Evolutionary conservation across 2,888 invertebrate species (phyloP).

Genomic region (Melanostoma mellinum): DNA sequence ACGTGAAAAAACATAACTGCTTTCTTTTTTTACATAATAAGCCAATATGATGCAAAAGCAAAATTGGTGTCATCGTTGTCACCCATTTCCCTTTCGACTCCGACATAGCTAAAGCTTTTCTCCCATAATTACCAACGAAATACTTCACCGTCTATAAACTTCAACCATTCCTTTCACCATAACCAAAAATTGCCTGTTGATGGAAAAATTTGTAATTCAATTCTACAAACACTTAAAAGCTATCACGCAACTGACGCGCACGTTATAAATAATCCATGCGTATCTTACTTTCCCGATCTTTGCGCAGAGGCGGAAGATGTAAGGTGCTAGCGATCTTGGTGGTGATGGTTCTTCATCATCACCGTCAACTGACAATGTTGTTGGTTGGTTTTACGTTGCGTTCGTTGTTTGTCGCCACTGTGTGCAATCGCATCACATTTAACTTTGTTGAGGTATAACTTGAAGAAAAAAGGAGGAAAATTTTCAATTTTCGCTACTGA

Average conservation of each 20-base stretch:
- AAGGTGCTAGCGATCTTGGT: conserved; percentile 52
- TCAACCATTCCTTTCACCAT: conserved; percentile 13
- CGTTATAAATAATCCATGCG: conserved; percentile 62
- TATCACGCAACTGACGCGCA: conserved; percentile 61
- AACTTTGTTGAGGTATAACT: neutral
- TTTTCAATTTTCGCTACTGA: conserved; percentile 64
- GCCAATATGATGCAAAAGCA: too few relatives aligned
- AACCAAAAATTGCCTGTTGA: conserved; percentile 22
- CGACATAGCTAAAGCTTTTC: too few relatives aligned
- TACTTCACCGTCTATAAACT: neutral
- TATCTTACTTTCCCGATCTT: conserved; percentile 55
- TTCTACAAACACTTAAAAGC: conserved; percentile 20
- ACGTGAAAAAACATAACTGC: too few relatives aligned
- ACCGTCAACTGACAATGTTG: conserved; percentile 17
- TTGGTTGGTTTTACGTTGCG: conserved; percentile 5
- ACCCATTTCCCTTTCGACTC: too few relatives aligned
- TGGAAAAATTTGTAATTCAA: conserved; percentile 65
- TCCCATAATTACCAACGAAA: neutral
- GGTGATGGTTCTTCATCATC: conserved; percentile 67
- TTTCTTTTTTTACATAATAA: too few relatives aligned
- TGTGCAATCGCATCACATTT: conserved; percentile 4
- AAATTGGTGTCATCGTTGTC: too few relatives aligned
- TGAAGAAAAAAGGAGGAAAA: conserved; percentile 58
- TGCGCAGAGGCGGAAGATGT: conserved; percentile 64
- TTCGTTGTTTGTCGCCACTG: conserved; percentile 28